These are phyloP conservation scores for Drosophila yakuba DNA, from an alignment of 1,140 invertebrate species.

Conservation along the genomic window DNA sequence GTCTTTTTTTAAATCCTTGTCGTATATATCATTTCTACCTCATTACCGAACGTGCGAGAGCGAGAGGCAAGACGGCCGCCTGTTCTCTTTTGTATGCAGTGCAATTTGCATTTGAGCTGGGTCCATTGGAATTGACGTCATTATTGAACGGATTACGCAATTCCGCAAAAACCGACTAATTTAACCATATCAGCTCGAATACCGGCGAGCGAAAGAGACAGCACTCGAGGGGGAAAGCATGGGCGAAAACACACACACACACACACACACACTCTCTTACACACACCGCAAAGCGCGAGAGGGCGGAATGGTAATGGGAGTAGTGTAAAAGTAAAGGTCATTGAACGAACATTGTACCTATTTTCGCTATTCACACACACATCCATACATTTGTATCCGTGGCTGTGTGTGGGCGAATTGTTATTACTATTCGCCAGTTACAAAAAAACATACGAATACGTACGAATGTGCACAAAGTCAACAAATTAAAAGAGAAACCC, in stretches of 20 bases:
- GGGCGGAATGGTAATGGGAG: conserved; percentile 46
- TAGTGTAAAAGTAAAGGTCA: conserved; percentile 80
- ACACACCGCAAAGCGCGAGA: conserved; percentile 1
- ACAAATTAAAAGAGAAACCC: conserved; percentile 53
- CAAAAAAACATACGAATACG: conserved; percentile 28
- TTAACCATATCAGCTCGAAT: conserved; percentile 61
- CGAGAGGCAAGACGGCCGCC: not conserved
- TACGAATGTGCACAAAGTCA: conserved; percentile 2
- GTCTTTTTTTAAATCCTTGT: conserved; percentile 7
- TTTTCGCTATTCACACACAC: conserved; percentile 61
- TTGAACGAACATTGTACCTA: conserved; percentile 80
- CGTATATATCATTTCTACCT: not conserved
- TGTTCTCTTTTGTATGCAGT: conserved; percentile 5
- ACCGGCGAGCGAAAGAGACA: conserved; percentile 19
- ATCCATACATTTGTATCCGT: conserved; percentile 3
- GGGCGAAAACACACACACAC: conserved; percentile 8
- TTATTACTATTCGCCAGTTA: conserved; percentile 59
- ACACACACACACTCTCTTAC: conserved; percentile 1
- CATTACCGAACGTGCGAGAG: not conserved
- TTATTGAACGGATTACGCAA: conserved; percentile 65
- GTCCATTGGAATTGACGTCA: conserved; percentile 54
- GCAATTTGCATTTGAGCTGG: conserved; percentile 26
- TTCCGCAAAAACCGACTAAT: conserved; percentile 61
- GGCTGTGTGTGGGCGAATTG: conserved; percentile 32
- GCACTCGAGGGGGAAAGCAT: conserved; percentile 13